A percentile compares a stretch with the other conserved stretches of the same genome.
Evolutionary conservation across 2,113 vertebrate genomes (phyloP).

Genomic region (Xiphias gladius): DNA sequence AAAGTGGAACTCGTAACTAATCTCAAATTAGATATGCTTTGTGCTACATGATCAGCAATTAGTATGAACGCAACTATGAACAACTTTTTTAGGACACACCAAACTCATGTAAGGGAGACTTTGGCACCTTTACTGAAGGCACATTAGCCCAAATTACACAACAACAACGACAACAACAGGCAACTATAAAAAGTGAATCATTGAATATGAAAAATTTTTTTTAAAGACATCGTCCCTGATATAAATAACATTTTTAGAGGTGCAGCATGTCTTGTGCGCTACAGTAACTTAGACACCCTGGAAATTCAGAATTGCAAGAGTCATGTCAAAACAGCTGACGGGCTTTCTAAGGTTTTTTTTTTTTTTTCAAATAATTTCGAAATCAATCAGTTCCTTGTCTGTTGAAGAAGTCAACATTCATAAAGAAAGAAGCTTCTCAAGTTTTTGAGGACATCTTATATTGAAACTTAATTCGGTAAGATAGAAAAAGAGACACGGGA

Average conservation of each 20-base stretch:
- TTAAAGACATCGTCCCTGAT: neutral
- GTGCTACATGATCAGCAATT: conserved; percentile 32
- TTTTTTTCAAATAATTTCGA: conserved; percentile 11
- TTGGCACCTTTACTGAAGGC: neutral
- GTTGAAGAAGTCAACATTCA: neutral
- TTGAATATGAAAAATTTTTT: conserved; percentile 6
- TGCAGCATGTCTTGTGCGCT: neutral
- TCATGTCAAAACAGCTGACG: conserved; percentile 18
- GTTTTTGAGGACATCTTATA: neutral
- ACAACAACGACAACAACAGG: neutral
- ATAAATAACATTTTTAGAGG: neutral
- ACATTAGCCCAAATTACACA: conserved; percentile 5
- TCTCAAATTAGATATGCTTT: conserved; percentile 33
- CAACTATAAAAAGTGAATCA: neutral
- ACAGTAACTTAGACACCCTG: neutral
- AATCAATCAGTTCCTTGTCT: conserved; percentile 7
- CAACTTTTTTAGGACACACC: conserved; percentile 18
- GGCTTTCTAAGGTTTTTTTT: neutral
- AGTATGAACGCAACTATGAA: neutral
- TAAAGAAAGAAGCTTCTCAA: neutral
- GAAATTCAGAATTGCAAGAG: neutral
- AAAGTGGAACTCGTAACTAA: conserved; percentile 49
- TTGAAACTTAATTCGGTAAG: conserved; percentile 5
- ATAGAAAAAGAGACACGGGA: neutral
- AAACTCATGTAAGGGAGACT: neutral